Evolutionary conservation across 2,888 invertebrate genomes (phyloP).

Genomic region (Sinelater perroti): DNA sequence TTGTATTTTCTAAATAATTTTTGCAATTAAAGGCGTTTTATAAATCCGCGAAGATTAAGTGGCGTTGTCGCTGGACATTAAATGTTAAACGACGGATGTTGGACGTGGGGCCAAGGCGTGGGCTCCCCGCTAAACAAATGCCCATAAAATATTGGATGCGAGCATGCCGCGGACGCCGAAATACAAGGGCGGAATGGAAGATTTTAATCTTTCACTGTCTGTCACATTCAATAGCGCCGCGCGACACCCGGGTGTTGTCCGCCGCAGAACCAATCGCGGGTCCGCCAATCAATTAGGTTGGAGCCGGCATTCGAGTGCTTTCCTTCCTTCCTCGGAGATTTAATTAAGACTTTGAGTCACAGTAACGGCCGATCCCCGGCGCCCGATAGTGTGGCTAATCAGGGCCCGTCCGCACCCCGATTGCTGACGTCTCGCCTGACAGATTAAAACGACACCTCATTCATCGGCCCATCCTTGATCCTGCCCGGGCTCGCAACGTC

Average conservation of each 20-base stretch:
- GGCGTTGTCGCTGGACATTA: too few species aligned
- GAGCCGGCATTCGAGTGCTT: constrained; percentile 49
- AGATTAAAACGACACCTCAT: constrained; percentile 47
- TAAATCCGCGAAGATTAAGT: too few species aligned
- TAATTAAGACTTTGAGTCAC: constrained; percentile 57
- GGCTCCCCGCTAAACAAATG: constrained; percentile 52
- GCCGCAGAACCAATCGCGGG: constrained; percentile 50
- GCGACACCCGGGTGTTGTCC: constrained; percentile 46
- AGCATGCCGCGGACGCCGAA: constrained; percentile 49
- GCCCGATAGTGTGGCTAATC: constrained; percentile 55
- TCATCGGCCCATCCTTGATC: constrained; percentile 15
- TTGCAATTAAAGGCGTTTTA: too few species aligned
- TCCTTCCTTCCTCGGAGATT: constrained; percentile 53
- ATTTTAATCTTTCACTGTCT: constrained; percentile 54
- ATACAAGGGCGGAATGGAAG: constrained; percentile 50
- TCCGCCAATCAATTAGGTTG: constrained; percentile 56
- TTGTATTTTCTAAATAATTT: too few species aligned
- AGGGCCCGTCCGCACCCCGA: constrained; percentile 40
- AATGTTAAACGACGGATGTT: too few species aligned
- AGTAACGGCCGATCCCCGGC: constrained; percentile 49
- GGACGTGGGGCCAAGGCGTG: constrained; percentile 25
- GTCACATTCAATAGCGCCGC: constrained; percentile 34
- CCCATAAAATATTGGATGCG: constrained; percentile 52
- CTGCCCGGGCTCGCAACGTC: neutral
- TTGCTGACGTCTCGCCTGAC: constrained; percentile 41